phyloP scores from a whole-genome alignment of 2,888 invertebrate species.

The Cheilosia vernalis region DNA sequence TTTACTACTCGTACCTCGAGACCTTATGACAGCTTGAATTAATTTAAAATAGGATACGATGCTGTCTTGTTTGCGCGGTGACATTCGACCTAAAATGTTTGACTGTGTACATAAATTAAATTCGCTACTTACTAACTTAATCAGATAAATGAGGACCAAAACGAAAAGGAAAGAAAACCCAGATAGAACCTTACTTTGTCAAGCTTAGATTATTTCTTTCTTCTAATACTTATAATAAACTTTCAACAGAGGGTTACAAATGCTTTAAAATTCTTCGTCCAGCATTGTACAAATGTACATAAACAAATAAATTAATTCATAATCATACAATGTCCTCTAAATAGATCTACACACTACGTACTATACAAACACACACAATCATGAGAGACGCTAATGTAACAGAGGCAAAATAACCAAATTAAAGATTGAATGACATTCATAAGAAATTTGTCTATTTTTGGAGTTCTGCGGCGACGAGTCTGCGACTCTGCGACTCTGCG shows the following conservation, averaged over 20 bases:
- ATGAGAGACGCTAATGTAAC: constrained; percentile 14
- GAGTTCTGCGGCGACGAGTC: constrained; percentile 6
- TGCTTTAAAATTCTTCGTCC: neutral
- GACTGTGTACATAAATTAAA: neutral
- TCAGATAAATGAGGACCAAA: neutral
- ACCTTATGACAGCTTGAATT: neutral
- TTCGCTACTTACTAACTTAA: neutral
- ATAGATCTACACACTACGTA: constrained; percentile 11
- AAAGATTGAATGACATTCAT: constrained; percentile 28
- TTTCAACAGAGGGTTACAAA: neutral
- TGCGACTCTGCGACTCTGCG: constrained; percentile 28
- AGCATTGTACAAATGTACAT: constrained; percentile 35
- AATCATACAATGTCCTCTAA: constrained; percentile 18
- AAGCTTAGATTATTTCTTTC: constrained; percentile 23
- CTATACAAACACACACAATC: constrained; percentile 5
- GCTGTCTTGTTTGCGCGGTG: neutral
- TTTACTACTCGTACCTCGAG: constrained; percentile 2
- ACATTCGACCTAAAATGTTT: neutral
- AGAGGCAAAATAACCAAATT: neutral
- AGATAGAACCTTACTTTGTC: neutral
- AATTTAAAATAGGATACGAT: neutral
- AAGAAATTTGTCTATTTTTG: constrained; percentile 50
- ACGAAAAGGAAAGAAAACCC: neutral
- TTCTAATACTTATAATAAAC: constrained; percentile 11
- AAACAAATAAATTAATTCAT: neutral